Percentiles rank a stretch among this genome's conserved stretches.
Evolutionary conservation across 2,888 invertebrate species (phyloP).

Genomic region (Chalcosyrphus nemorum): DNA sequence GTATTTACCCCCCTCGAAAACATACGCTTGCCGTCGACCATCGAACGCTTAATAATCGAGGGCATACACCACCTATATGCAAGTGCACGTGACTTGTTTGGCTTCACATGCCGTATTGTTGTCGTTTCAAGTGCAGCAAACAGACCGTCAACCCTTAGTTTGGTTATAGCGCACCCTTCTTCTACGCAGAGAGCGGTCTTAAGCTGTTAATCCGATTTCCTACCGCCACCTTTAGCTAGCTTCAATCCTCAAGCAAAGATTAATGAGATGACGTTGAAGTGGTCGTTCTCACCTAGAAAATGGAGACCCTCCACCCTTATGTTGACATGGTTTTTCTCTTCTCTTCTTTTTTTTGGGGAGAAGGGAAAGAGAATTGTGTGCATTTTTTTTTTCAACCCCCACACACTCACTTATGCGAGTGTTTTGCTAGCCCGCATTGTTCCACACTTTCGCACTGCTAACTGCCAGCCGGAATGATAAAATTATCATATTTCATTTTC

Average conservation of each 20-base stretch:
- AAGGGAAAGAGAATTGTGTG: too few species aligned
- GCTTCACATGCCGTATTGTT: slow-evolving; percentile 54
- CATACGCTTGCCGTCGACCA: too few species aligned
- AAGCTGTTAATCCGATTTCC: slow-evolving; percentile 72
- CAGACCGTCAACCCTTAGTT: slow-evolving; percentile 5
- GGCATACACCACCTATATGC: slow-evolving; percentile 48
- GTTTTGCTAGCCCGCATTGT: slow-evolving; percentile 69
- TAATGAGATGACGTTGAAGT: slow-evolving; percentile 71
- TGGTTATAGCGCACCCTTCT: not conserved
- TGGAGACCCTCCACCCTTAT: not conserved
- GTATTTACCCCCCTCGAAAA: not conserved
- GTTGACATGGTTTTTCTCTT: slow-evolving; percentile 18
- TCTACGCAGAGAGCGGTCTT: slow-evolving; percentile 49
- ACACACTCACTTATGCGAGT: slow-evolving; percentile 45
- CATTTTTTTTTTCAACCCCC: not conserved
- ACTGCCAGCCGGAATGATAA: slow-evolving; percentile 70
- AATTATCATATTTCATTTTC: slow-evolving; percentile 74
- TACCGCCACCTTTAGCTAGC: slow-evolving; percentile 62
- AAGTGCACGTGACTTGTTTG: slow-evolving; percentile 63
- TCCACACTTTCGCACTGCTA: slow-evolving; percentile 68
- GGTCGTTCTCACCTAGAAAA: slow-evolving; percentile 57
- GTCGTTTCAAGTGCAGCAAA: slow-evolving; percentile 46
- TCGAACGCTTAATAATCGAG: slow-evolving; percentile 30
- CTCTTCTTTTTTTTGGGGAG: too few species aligned
- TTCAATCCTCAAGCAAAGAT: slow-evolving; percentile 66